Evolutionary conservation across 1,140 invertebrate genomes (phyloP).

Genomic region (Drosophila bipectinata): DNA sequence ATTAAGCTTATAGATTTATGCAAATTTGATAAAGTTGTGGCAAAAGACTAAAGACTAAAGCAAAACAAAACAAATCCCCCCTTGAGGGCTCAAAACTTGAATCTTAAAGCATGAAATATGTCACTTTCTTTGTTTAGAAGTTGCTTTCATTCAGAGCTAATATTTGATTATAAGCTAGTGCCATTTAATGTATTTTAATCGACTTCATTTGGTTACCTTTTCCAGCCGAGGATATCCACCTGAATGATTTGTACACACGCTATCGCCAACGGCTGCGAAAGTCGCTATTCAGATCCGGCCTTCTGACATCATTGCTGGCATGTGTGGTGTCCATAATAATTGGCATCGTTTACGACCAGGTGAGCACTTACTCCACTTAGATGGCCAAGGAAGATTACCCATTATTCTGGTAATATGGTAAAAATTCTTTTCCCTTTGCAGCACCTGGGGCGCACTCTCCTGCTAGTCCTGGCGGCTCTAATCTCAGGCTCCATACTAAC

Average conservation of each 20-base stretch:
- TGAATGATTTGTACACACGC: conserved; percentile 83
- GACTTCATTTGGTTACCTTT: conserved; percentile 1
- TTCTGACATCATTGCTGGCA: conserved; percentile 77
- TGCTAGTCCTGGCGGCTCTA: conserved; percentile 67
- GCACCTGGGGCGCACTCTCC: conserved; percentile 60
- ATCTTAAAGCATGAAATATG: neutral
- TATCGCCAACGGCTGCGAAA: conserved; percentile 83
- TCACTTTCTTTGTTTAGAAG: neutral
- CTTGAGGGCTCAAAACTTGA: neutral
- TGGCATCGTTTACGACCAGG: conserved; percentile 72
- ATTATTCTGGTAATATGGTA: neutral
- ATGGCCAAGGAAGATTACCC: neutral
- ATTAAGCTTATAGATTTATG: conserved; percentile 19
- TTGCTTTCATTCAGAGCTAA: neutral
- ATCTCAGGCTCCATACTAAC: conserved; percentile 79
- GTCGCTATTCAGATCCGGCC: conserved; percentile 80
- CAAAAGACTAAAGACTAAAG: neutral
- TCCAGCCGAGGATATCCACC: conserved; percentile 81
- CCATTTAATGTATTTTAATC: conserved; percentile 4
- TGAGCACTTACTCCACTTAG: conserved; percentile 39
- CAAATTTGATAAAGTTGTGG: conserved; percentile 1
- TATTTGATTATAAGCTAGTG: neutral
- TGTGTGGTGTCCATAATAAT: conserved; percentile 82
- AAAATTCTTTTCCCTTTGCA: conserved; percentile 17
- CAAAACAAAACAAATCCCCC: neutral